Evolutionary conservation across 2,113 vertebrate species (phyloP), one percentile per base, ranked within the genome.

Genomic region (Vulpes vulpes): DNA sequence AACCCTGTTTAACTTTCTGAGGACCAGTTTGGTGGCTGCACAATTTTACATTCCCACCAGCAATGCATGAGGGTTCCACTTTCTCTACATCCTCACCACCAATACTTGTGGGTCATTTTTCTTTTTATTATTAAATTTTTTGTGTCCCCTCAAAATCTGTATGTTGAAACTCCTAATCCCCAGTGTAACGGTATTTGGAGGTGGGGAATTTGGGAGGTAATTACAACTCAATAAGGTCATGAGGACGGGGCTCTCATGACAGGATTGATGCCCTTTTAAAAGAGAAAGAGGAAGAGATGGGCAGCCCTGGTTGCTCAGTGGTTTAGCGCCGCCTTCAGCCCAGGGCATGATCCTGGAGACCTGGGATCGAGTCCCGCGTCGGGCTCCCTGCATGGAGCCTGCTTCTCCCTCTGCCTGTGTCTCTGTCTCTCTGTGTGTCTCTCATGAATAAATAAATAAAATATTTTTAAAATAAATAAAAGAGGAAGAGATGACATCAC

Each of bases 311-410:
- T 6, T 5, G 43, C 43, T 6, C 43, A 43, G 43, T 1, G 5
- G 43, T 43, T 43, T 43, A 43, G 43, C 5, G 5, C 43, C 43
- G 43, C 43, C 43, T 43, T 43, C 43, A 43, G 43, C 5, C 43
- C 43, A 43, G 43, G 43, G 43, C 5, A 0, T 43, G 43, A 43
- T 43, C 43, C 43, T 43, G 43, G 43, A 6, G 43, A 6, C 43
- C 5, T 1, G 1, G 43, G 43, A 43, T 43, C 5, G 43, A 43
- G 43, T 43, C 43, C 5, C 5, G 1, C 1, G 5, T 43, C 5
- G 5, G 43, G 43, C 43, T 43, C 43, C 43, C 43, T 43, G 5
- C 43, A 6, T 43, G 43, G 43, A 6, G 43, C 43, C 43, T 43
- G 43, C 43, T 43, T 43, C 5, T 43, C 43, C 5, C 43, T 43